Percentiles rank a stretch among this genome's conserved stretches.
phyloP scores from a whole-genome alignment of 2,888 invertebrate genomes.

The Plusia festucae region DNA sequence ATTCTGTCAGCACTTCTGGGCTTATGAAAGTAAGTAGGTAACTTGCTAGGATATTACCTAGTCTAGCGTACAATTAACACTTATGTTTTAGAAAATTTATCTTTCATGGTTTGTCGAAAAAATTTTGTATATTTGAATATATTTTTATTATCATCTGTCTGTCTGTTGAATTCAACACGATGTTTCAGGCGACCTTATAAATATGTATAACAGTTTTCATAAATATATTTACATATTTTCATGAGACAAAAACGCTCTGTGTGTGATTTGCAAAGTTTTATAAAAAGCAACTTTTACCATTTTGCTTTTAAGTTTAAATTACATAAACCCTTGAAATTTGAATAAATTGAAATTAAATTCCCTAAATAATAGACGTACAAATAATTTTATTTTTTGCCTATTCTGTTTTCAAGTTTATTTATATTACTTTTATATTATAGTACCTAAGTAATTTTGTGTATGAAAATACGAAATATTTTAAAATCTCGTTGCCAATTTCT shows the following conservation, averaged over 20 bases:
- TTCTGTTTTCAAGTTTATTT: too few relatives aligned
- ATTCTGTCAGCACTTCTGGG: too few relatives aligned
- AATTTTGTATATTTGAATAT: neutral
- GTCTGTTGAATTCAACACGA: neutral
- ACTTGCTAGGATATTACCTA: neutral
- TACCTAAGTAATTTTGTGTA: too few relatives aligned
- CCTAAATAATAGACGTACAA: too few relatives aligned
- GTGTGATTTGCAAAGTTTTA: neutral
- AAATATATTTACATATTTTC: constrained; percentile 6
- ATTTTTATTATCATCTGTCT: neutral
- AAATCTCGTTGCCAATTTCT: too few relatives aligned
- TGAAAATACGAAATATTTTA: too few relatives aligned
- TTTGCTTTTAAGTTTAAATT: neutral
- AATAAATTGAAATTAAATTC: too few relatives aligned
- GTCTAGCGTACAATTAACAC: neutral
- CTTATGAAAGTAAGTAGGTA: neutral
- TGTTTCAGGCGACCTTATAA: constrained; percentile 3
- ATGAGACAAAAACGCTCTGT: neutral
- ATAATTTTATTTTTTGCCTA: too few relatives aligned
- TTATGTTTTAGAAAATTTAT: too few relatives aligned
- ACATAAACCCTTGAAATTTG: too few relatives aligned
- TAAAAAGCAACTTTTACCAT: neutral
- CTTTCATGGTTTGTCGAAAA: neutral
- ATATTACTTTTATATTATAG: too few relatives aligned
- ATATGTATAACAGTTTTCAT: constrained; percentile 8